These are phyloP conservation scores for Selene dorsalis DNA, from an alignment of 2,797 vertebrate species.

Conservation along the genomic window DNA sequence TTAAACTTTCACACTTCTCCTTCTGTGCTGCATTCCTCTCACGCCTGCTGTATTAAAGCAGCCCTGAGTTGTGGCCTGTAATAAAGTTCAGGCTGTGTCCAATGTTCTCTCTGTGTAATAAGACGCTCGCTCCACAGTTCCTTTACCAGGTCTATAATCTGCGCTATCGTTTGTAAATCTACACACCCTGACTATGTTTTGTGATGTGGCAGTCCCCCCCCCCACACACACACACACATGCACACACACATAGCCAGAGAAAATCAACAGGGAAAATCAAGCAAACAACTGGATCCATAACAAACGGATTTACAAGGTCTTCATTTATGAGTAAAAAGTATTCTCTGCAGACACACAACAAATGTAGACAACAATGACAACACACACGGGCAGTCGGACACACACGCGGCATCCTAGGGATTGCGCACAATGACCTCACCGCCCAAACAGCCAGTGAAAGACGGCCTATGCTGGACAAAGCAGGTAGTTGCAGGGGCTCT, in stretches of 20 bases:
- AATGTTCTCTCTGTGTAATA: constrained; percentile 63
- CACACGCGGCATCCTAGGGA: constrained; percentile 61
- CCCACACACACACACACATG: not conserved
- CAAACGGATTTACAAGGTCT: constrained; percentile 39
- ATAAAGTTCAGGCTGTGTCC: constrained; percentile 60
- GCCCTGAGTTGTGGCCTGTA: constrained; percentile 68
- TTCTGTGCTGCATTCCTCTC: constrained; percentile 26
- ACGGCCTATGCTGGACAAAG: constrained; percentile 68
- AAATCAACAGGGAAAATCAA: constrained; percentile 25
- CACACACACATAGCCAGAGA: not conserved
- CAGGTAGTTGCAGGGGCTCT: constrained; percentile 70
- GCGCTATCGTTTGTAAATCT: constrained; percentile 63
- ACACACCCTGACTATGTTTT: constrained; percentile 64
- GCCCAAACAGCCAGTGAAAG: constrained; percentile 61
- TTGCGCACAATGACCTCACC: constrained; percentile 72
- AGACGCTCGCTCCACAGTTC: constrained; percentile 68
- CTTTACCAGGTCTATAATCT: constrained; percentile 73
- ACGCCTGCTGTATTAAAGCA: constrained; percentile 50
- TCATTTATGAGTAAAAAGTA: constrained; percentile 17
- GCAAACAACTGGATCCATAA: constrained; percentile 31
- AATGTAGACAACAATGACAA: constrained; percentile 57
- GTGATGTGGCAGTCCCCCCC: constrained; percentile 69
- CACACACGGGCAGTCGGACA: constrained; percentile 46
- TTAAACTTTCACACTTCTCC: constrained; percentile 76
- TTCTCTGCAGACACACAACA: constrained; percentile 29